Evolutionary conservation across 2,888 invertebrate genomes (phyloP).

Genomic region (Clostera curtula): DNA sequence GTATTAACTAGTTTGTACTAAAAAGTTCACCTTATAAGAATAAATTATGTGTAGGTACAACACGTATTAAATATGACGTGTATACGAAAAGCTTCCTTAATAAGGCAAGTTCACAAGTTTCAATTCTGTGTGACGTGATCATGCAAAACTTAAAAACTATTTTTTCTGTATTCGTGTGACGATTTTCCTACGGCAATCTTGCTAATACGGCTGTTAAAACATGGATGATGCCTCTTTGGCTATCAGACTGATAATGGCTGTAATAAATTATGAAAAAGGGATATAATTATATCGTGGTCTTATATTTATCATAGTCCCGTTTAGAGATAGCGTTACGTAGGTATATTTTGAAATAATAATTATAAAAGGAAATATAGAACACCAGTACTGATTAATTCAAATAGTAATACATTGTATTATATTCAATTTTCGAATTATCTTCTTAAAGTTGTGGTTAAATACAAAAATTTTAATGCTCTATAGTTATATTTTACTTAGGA

Average conservation of each 20-base stretch:
- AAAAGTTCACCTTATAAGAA: not conserved
- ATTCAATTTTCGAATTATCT: no score
- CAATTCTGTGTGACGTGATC: no score
- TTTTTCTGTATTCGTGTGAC: no score
- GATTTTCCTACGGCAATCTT: no score
- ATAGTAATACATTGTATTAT: no score
- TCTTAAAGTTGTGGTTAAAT: no score
- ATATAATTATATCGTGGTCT: conserved; percentile 14
- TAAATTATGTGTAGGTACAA: not conserved
- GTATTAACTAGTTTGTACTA: conserved; percentile 15
- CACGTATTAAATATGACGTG: conserved; percentile 6
- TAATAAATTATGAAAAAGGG: conserved; percentile 24
- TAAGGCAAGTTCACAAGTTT: no score
- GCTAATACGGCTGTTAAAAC: conserved; percentile 16
- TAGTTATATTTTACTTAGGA: not conserved
- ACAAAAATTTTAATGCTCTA: no score
- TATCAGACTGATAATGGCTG: conserved; percentile 58
- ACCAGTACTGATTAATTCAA: conserved; percentile 32
- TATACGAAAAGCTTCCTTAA: no score
- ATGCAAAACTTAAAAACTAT: no score
- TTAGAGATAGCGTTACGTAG: conserved; percentile 26
- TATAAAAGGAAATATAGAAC: conserved; percentile 28
- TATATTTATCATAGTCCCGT: conserved; percentile 20
- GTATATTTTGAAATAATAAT: conserved; percentile 24
- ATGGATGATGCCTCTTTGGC: conserved; percentile 35